Evolutionary conservation across 2,113 vertebrate genomes (phyloP).

Genomic region (Heterochromis multidens): DNA sequence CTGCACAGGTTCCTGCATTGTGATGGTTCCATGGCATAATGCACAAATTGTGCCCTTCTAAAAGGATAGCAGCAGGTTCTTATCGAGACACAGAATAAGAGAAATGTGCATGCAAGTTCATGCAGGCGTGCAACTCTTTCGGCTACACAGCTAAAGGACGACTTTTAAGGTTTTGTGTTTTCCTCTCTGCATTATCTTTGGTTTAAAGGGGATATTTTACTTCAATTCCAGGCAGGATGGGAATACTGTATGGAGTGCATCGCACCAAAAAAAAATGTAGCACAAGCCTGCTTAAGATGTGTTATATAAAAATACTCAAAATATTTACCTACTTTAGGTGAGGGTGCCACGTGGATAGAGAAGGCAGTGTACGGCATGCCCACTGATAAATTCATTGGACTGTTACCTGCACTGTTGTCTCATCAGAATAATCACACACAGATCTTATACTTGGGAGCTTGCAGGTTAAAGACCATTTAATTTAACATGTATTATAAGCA

Average conservation of each 20-base stretch:
- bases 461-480: neutral
- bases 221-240: neutral
- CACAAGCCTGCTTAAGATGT: neutral
- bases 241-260: neutral
- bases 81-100: neutral
- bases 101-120: neutral
- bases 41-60: constrained; percentile 2
- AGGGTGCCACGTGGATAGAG: neutral
- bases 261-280: no score
- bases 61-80: constrained; percentile 15
- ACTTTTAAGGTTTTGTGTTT: neutral
- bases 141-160: neutral
- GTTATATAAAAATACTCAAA: neutral
- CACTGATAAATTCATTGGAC: neutral
- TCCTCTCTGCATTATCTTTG: neutral
- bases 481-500: neutral
- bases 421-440: neutral
- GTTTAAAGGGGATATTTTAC: neutral
- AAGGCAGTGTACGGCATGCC: neutral
- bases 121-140: neutral
- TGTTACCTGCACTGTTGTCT: neutral
- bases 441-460: neutral
- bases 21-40: constrained; percentile 17
- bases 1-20: neutral
- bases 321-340: neutral